Evolutionary conservation across 53 echinoderm and acorn worm genomes (phyloP).

Genomic region (Crossaster papposus): DNA sequence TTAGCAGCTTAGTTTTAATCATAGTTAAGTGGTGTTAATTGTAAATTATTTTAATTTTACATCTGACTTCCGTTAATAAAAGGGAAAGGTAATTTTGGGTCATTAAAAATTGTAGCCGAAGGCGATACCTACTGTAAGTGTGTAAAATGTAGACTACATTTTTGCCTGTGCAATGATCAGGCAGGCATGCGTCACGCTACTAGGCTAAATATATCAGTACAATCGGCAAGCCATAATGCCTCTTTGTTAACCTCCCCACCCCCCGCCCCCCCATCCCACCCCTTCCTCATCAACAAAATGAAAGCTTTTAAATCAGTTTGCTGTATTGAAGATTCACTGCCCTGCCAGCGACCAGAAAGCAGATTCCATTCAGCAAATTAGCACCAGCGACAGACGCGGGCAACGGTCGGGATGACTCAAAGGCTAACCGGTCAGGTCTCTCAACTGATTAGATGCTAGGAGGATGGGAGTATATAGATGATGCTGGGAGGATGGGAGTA

Average conservation of each 20-base stretch:
- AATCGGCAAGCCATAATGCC: background rate
- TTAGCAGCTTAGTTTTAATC: too few species aligned
- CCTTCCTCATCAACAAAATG: background rate
- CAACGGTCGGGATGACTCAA: slow-evolving; percentile 43
- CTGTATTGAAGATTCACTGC: background rate
- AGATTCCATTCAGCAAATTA: slow-evolving; percentile 41
- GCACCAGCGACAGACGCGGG: slow-evolving; percentile 22
- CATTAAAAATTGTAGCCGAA: too few species aligned
- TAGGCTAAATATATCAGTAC: background rate
- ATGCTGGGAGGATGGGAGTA: background rate
- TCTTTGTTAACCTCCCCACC: background rate
- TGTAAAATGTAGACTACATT: too few species aligned
- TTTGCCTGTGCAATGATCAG: too few species aligned
- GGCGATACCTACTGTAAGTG: too few species aligned
- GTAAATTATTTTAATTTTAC: too few species aligned
- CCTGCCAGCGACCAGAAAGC: background rate
- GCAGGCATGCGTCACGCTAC: too few species aligned
- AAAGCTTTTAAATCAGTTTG: background rate
- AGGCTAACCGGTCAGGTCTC: slow-evolving; percentile 31
- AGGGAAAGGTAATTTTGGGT: too few species aligned
- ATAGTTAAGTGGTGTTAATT: too few species aligned
- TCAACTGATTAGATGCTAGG: slow-evolving; percentile 9
- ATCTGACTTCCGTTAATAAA: too few species aligned
- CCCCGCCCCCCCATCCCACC: background rate
- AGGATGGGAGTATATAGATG: background rate